Base-by-base conservation (phyloP, 2,113 vertebrate genomes). In the Neodon shergylaensis region DNA sequence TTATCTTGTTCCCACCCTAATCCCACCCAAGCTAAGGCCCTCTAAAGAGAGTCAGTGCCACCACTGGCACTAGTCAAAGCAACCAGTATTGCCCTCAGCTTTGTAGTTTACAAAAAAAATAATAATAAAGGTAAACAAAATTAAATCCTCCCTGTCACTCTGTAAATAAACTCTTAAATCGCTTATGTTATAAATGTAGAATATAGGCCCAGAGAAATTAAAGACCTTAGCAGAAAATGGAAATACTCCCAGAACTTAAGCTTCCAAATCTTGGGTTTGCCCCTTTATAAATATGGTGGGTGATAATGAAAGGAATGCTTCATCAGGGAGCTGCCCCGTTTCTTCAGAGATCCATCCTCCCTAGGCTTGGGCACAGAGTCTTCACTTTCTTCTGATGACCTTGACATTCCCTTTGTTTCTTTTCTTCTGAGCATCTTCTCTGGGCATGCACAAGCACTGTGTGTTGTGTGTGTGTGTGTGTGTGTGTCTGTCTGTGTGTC, bases 221-320 rank as follows among this genome's bases (percentile, higher is more conserved):
- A 95, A 88, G 39, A 95, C 83, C 31, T 83, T 70, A 87, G 65
- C 76, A 47, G 88, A 65, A 92, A 97, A 42, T 47, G n/a, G 49
- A 94, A 88, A 81, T 21, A 72, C 79, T 68, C 7, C 58, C 49
- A 84, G 68, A 14, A 92, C 49, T 73, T 73, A 21, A 84, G 84
- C 78, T 92, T 76, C 44, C 31, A 93, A 93, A 66, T 42, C 83
- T 39, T 66, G 65, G 63, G 16, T 86, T 92, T 72, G 19, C 17
- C 92, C n/a, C 61, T 79, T 58, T 70, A 83, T 21, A 84, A 68
- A 85, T 28, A 61, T 2, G 85, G 61, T 12, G 44, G 5, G 12
- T 42, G 5, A 0, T 19, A 66, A 87, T n/a, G 14, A 72, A 76
- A 72, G 28, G 1, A 44, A 68, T 36, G 70, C 16, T 24, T 54